Percentiles rank a stretch among this genome's conserved stretches.
Conservation (phyloP, 2,113 vertebrate species). For the Prunella fulvescens region DNA sequence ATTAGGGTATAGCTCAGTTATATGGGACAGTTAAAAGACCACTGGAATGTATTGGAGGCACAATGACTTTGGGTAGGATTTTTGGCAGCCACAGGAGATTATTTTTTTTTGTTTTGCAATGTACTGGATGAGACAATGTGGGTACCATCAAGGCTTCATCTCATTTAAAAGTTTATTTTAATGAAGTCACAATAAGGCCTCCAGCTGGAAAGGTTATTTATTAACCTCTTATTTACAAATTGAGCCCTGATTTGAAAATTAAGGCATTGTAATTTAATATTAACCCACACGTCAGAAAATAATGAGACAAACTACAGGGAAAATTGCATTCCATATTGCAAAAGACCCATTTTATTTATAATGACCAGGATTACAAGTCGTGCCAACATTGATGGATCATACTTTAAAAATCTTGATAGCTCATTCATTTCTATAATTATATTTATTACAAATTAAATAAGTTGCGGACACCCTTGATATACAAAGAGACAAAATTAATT, state of each 20-base stretch:
- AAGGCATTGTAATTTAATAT: slow-evolving; percentile 79
- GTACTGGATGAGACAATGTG: neutral
- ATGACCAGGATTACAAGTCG: slow-evolving; percentile 77
- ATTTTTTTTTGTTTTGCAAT: neutral
- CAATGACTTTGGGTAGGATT: neutral
- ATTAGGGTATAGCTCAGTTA: neutral
- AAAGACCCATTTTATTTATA: slow-evolving; percentile 80
- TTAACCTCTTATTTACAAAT: slow-evolving; percentile 80
- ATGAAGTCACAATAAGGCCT: slow-evolving; percentile 44
- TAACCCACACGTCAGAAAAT: slow-evolving; percentile 79
- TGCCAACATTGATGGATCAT: slow-evolving; percentile 86
- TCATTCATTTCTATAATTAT: slow-evolving; percentile 92
- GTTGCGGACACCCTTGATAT: slow-evolving; percentile 76
- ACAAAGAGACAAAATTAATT: slow-evolving; percentile 83
- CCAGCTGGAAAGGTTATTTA: slow-evolving; percentile 75
- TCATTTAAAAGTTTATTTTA: slow-evolving; percentile 55
- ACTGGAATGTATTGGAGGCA: neutral
- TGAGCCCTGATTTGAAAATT: slow-evolving; percentile 78
- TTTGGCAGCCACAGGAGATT: neutral
- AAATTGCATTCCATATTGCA: slow-evolving; percentile 79
- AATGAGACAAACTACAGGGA: slow-evolving; percentile 78
- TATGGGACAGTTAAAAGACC: neutral
- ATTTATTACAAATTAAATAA: slow-evolving; percentile 85
- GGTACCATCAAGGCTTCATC: neutral
- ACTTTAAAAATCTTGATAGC: slow-evolving; percentile 83